phyloP scores from a whole-genome alignment of 2,888 invertebrate genomes.

The Andrena marginata region DNA sequence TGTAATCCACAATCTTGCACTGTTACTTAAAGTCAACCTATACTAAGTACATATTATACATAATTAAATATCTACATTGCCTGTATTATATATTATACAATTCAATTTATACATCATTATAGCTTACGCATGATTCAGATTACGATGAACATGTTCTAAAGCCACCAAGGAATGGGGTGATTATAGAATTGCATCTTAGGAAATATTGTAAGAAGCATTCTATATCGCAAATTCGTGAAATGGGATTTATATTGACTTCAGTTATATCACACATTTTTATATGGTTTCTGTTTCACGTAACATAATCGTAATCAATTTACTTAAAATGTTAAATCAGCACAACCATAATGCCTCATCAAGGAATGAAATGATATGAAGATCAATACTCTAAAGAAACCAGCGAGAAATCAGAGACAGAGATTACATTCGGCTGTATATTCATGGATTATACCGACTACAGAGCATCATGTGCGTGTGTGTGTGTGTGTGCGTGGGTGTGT shows the following conservation, averaged over 20 bases:
- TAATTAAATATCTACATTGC: too few species aligned
- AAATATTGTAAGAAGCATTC: neutral
- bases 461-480: constrained; percentile 13
- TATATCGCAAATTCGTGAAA: neutral
- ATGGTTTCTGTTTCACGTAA: neutral
- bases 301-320: neutral
- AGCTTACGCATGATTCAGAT: too few species aligned
- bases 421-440: constrained; percentile 40
- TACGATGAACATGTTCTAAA: too few species aligned
- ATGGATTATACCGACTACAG: constrained; percentile 29
- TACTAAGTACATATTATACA: too few species aligned
- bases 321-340: neutral
- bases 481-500: too few species aligned
- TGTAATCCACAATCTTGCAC: too few species aligned
- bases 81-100: too few species aligned
- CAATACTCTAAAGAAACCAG: constrained; percentile 17
- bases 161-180: too few species aligned
- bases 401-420: constrained; percentile 31
- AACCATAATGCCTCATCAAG: neutral
- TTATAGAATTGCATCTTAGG: too few species aligned
- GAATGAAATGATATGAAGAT: constrained; percentile 14
- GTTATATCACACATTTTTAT: neutral
- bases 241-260: neutral
- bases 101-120: too few species aligned
- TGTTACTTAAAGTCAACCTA: too few species aligned